A percentile compares a stretch with the other conserved stretches of the same genome.
These are phyloP conservation scores for Osmoderma eremita DNA, from an alignment of 2,888 invertebrate genomes.

Conservation along the genomic window DNA sequence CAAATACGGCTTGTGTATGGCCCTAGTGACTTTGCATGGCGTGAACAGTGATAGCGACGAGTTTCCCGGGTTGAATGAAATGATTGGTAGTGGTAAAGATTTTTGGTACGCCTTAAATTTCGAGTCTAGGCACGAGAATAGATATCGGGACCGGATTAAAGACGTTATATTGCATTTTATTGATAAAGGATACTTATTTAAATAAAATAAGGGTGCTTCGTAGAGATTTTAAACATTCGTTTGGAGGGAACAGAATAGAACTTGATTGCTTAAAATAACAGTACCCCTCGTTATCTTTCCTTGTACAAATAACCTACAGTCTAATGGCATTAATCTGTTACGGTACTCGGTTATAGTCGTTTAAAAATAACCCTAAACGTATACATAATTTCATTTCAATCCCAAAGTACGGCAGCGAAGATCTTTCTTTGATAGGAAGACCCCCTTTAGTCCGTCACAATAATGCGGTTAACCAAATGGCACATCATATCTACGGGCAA, in stretches of 20 bases:
- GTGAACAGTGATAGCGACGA: constrained; percentile 29
- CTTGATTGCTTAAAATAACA: too few species aligned
- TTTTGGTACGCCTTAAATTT: constrained; percentile 36
- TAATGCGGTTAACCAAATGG: constrained; percentile 30
- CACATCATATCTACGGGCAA: not conserved
- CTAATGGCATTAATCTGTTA: too few species aligned
- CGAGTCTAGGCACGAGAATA: constrained; percentile 22
- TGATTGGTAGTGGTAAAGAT: not conserved
- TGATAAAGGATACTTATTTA: not conserved
- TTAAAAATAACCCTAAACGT: too few species aligned
- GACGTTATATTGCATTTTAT: constrained; percentile 35
- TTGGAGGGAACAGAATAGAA: too few species aligned
- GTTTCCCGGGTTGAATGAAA: constrained; percentile 25
- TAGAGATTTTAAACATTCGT: not conserved
- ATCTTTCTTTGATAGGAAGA: too few species aligned
- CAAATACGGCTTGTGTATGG: constrained; percentile 36
- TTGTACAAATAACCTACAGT: too few species aligned
- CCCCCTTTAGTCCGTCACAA: not conserved
- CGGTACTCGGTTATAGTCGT: too few species aligned
- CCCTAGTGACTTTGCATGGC: constrained; percentile 17
- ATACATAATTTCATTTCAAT: too few species aligned
- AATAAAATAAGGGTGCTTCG: too few species aligned
- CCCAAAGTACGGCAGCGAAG: too few species aligned
- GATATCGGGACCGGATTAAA: constrained; percentile 20
- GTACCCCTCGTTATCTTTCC: too few species aligned